phyloP scores from a whole-genome alignment of 2,888 invertebrate genomes.

The Drosophila kuntzei region DNA sequence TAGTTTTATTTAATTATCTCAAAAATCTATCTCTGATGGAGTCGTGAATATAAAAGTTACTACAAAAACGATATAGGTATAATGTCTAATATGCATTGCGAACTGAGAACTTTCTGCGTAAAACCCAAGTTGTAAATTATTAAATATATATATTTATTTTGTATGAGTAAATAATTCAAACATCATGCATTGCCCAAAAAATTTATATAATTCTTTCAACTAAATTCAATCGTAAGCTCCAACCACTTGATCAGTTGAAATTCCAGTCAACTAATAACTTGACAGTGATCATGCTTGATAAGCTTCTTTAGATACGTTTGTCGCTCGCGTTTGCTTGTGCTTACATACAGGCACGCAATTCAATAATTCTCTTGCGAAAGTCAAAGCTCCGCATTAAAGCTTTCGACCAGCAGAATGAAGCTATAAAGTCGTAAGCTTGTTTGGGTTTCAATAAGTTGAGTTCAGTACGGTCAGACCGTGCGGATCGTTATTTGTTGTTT shows the following conservation, averaged over 20 bases:
- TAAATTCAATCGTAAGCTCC: no score
- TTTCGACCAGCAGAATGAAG: not conserved
- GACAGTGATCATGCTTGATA: not conserved
- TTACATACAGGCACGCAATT: slow-evolving; percentile 2
- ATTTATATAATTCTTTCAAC: no score
- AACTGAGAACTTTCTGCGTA: no score
- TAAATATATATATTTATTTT: no score
- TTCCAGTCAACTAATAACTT: slow-evolving; percentile 8
- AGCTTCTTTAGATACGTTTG: slow-evolving; percentile 4
- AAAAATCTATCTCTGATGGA: no score
- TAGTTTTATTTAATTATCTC: no score
- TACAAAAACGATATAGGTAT: no score
- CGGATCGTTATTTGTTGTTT: not conserved
- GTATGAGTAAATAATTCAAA: no score
- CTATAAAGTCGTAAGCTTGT: not conserved
- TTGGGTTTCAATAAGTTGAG: not conserved
- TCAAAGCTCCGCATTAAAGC: slow-evolving; percentile 11
- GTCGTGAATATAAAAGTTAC: no score
- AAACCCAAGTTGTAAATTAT: no score
- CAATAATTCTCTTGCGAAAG: not conserved
- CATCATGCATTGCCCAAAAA: no score
- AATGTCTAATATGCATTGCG: no score
- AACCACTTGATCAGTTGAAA: not conserved
- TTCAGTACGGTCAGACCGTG: slow-evolving; percentile 7
- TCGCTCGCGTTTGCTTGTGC: slow-evolving; percentile 5